A percentile compares a stretch with the other conserved stretches of the same genome.
phyloP scores from a whole-genome alignment of 1,140 invertebrate species.

The Acyrthosiphon pisum region DNA sequence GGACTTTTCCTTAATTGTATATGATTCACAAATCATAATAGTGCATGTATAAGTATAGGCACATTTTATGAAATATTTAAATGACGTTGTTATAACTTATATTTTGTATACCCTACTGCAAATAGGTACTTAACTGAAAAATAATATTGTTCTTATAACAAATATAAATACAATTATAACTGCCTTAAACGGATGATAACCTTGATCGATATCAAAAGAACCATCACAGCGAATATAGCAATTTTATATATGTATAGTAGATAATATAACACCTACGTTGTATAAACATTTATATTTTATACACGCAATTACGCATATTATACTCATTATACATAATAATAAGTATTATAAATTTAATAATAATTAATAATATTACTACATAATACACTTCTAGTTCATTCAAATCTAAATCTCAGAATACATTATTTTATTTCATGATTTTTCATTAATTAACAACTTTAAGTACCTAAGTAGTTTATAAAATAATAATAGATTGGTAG shows the following conservation, averaged over 20 bases:
- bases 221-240: neutral
- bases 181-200: neutral
- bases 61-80: neutral
- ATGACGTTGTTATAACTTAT: neutral
- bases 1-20: neutral
- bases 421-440: neutral
- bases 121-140: neutral
- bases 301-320: neutral
- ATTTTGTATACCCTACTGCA: neutral
- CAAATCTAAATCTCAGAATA: neutral
- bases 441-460: neutral
- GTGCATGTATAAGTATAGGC: neutral
- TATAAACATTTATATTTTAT: neutral
- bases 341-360: too few relatives aligned
- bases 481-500: neutral
- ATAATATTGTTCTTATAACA: neutral
- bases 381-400: neutral
- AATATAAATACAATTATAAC: neutral
- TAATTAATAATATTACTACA: neutral
- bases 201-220: conserved; percentile 18
- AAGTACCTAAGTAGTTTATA: neutral
- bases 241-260: neutral
- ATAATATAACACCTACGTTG: neutral
- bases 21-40: neutral
- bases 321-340: too few relatives aligned